A percentile compares a stretch with the other conserved stretches of the same genome.
Conservation (phyloP, 2,113 vertebrate species). For the Microtus richardsoni region DNA sequence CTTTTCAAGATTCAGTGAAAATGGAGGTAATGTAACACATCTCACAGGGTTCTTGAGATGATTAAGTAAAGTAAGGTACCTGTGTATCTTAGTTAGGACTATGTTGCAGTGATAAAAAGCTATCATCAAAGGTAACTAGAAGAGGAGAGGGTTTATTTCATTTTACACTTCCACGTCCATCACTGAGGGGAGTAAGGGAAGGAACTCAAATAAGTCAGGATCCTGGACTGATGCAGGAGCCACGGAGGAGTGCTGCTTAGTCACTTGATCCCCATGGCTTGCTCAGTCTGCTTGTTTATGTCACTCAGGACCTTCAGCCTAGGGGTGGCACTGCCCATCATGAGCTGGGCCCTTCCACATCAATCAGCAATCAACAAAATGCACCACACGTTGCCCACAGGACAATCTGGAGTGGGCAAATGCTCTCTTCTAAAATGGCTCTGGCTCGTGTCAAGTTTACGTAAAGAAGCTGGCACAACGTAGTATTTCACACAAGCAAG, state of each 20-base stretch:
- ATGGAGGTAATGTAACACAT: background rate
- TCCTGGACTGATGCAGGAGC: background rate
- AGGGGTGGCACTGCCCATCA: background rate
- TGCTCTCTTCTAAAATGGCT: background rate
- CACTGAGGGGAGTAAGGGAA: background rate
- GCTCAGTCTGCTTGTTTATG: background rate
- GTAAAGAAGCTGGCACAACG: background rate
- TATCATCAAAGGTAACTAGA: background rate
- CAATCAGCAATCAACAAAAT: background rate
- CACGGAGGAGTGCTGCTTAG: background rate
- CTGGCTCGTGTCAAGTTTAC: background rate
- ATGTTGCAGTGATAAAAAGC: too few relatives aligned
- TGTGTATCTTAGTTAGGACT: background rate
- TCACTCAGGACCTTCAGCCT: background rate
- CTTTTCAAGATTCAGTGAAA: background rate
- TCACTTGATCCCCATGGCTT: background rate
- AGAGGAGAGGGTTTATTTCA: background rate
- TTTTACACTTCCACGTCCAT: background rate
- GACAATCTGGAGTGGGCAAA: background rate
- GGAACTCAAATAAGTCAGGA: background rate
- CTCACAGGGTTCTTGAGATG: background rate
- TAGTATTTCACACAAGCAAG: background rate
- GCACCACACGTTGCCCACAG: background rate
- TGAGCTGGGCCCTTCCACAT: background rate
- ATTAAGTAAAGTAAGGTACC: background rate